Conservation (phyloP, 2,113 vertebrate species). For the Cariama cristata region DNA sequence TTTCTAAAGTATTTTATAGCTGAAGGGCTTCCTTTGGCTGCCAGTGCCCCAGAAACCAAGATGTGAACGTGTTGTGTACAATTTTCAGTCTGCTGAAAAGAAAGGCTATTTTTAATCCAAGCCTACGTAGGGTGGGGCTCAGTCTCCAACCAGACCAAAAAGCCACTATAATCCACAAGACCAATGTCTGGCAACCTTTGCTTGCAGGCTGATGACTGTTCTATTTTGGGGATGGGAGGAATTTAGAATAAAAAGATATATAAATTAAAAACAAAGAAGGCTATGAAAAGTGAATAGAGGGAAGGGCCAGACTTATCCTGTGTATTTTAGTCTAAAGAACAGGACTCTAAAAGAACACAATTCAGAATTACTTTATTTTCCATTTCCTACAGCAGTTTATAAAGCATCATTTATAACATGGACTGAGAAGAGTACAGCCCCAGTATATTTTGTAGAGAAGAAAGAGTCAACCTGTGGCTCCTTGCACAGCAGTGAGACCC, state of each 20-base stretch:
- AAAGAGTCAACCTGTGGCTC: not conserved
- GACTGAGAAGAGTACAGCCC: not conserved
- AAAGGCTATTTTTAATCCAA: conserved; percentile 74
- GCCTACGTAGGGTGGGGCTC: conserved; percentile 73
- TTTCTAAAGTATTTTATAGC: not conserved
- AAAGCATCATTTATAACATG: not conserved
- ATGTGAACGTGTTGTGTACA: not conserved
- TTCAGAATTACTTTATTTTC: conserved; percentile 21
- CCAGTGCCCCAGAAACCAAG: not conserved
- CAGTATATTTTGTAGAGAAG: not conserved
- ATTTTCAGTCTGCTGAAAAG: conserved; percentile 67
- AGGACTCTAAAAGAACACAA: not conserved
- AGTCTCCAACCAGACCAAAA: conserved; percentile 71
- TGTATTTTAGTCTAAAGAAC: conserved; percentile 42
- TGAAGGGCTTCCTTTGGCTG: not conserved
- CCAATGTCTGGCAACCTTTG: conserved; percentile 73
- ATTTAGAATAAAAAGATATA: conserved; percentile 46
- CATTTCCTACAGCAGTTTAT: not conserved
- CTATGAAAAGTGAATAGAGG: conserved; percentile 60
- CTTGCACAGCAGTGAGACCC: not conserved
- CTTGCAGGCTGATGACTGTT: conserved; percentile 72
- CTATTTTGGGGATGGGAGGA: conserved; percentile 77
- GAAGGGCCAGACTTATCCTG: conserved; percentile 52
- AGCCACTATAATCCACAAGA: conserved; percentile 75
- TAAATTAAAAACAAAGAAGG: conserved; percentile 61